A percentile compares a stretch with the other conserved stretches of the same genome.
phyloP scores from a whole-genome alignment of 1,140 invertebrate genomes.

The Apis laboriosa region DNA sequence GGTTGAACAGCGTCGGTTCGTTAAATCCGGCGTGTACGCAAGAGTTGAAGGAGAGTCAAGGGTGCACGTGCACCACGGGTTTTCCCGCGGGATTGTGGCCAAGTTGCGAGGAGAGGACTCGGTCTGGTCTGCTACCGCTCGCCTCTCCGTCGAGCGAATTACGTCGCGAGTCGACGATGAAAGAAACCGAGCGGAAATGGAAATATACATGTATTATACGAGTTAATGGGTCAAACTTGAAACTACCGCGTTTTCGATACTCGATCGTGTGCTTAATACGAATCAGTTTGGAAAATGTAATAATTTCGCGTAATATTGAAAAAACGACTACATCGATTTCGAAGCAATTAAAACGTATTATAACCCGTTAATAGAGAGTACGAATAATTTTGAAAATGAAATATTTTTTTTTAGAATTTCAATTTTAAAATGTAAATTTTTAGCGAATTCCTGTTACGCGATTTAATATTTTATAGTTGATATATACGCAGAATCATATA shows the following conservation, averaged over 20 bases:
- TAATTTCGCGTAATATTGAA: too few species aligned
- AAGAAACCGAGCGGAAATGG: conserved; percentile 42
- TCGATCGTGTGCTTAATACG: background rate
- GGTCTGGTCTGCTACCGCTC: background rate
- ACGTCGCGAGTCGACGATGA: conserved; percentile 36
- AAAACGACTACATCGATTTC: background rate
- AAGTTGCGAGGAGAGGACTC: conserved; percentile 9
- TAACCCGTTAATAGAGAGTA: background rate
- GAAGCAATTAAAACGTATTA: background rate
- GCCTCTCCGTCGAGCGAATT: conserved; percentile 9
- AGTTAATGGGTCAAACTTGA: conserved; percentile 24
- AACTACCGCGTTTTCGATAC: background rate
- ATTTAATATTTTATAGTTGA: background rate
- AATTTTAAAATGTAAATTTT: conserved; percentile 14
- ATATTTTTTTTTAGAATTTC: background rate
- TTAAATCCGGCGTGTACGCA: conserved; percentile 38
- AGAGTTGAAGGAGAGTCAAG: conserved; percentile 3
- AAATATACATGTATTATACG: conserved; percentile 12
- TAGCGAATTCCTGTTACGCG: background rate
- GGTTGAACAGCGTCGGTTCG: conserved; percentile 37
- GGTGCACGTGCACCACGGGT: conserved; percentile 9
- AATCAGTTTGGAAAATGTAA: background rate
- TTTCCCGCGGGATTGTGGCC: background rate
- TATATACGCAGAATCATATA: too few species aligned
- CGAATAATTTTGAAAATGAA: background rate